Conservation (phyloP, 2,113 vertebrate species). For the Sinosuthora webbiana region DNA sequence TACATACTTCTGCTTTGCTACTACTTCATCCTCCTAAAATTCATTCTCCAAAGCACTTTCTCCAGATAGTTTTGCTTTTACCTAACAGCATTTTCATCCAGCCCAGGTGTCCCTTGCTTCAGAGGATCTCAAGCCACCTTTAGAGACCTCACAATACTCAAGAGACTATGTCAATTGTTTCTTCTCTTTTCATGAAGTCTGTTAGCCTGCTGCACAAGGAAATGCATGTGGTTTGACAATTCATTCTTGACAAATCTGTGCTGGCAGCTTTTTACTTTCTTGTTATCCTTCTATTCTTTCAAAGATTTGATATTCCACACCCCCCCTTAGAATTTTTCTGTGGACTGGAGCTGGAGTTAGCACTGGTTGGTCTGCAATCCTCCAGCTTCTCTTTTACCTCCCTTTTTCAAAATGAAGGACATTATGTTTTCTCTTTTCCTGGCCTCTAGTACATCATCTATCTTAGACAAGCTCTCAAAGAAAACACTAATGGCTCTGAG, state of each 20-base stretch:
- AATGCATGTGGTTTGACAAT: slow-evolving; percentile 24
- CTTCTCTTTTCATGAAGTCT: neutral
- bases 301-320: neutral
- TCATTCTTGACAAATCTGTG: neutral
- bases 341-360: neutral
- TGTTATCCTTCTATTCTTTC: slow-evolving; percentile 2
- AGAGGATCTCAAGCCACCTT: neutral
- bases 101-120: neutral
- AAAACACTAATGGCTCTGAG: neutral
- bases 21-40: neutral
- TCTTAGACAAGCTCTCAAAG: neutral
- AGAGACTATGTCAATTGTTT: neutral
- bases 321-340: neutral
- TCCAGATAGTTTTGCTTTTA: neutral
- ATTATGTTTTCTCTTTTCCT: neutral
- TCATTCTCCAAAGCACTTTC: neutral
- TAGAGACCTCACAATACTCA: neutral
- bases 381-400: neutral
- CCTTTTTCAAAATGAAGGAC: neutral
- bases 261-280: slow-evolving; percentile 31
- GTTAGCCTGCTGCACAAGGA: neutral
- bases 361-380: neutral
- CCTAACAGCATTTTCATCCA: neutral
- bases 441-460: neutral
- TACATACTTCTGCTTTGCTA: neutral